Base-by-base conservation (phyloP, 2,113 vertebrate species). In the Paracyprichromis sp. region DNA sequence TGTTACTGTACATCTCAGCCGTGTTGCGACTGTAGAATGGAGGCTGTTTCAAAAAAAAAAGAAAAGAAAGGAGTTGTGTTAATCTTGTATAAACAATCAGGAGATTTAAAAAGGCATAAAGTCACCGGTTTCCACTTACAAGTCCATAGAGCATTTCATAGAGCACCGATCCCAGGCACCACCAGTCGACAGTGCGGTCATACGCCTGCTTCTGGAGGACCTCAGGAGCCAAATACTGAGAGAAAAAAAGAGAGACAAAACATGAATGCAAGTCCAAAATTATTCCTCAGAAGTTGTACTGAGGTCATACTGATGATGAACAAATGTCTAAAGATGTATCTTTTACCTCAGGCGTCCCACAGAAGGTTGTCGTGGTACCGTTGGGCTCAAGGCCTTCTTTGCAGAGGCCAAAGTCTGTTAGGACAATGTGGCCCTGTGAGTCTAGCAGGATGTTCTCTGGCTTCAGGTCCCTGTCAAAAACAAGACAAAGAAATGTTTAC, bases 131-230 rank as follows among this genome's bases (percentile, higher is more conserved):
- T 9, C 7, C 9, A 91, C 96, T 95, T 80, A 97, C 97, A 71
- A 97, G 95, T 91, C 97, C 97, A 10, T 97, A 97, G 17, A 97
- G 95, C 97, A 97, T 97, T 95, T 97, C 97, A n/a, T 97, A 97
- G 7, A 97, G 96, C 79, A 97, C 97, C 0, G 96, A 97, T n/a
- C 97, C 97, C 69, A 97, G 91, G 26, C 97, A 97, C 97, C 97
- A 97, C 97, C 97, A 97, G 89, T 97, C 97, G 8, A 97, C 97
- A 1, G 97, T 96, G 71, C 96, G 96, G 92, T 97, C 97, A 14
- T 97, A 97, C 2, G 97, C 96, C 84, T 97, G 96, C 93, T 97
- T 97, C 95, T 97, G 96, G 14, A 97, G 95, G 31, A 97, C 97
- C 94, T 97, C 97, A 0, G 97, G 97, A 3, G 97, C 97, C 92